Conservation (phyloP, 1,140 invertebrate genomes). For the Hestina assimilis region DNA sequence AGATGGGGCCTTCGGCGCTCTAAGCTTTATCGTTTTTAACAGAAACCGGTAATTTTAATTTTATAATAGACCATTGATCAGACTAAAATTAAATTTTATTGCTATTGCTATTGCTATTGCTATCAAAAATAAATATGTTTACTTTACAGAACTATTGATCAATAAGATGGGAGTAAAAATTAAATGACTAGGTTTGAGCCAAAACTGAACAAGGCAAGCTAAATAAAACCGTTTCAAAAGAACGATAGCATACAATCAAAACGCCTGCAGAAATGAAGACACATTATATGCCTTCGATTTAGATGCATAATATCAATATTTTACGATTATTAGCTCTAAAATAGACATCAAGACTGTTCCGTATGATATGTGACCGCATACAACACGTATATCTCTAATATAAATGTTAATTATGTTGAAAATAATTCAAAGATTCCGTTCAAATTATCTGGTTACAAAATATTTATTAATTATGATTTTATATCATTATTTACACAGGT, state of each 20-base stretch:
- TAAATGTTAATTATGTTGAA: conserved; percentile 25
- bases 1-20: no score
- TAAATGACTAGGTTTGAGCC: no score
- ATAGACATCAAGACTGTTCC: conserved; percentile 25
- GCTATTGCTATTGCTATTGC: no score
- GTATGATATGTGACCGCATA: conserved; percentile 20
- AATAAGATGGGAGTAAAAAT: no score
- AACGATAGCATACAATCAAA: neutral
- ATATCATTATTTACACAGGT: neutral
- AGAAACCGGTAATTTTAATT: no score
- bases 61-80: no score
- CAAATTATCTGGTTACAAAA: conserved; percentile 8
- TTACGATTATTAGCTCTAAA: conserved; percentile 28
- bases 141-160: no score
- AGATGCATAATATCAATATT: conserved; percentile 20
- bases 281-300: conserved; percentile 21
- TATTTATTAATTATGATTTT: conserved; percentile 1
- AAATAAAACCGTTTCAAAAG: neutral
- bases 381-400: conserved; percentile 12
- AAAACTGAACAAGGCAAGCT: no score
- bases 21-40: no score
- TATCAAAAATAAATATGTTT: no score
- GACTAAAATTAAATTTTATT: no score
- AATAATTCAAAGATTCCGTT: conserved; percentile 24
- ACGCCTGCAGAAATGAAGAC: conserved; percentile 21